These are phyloP conservation scores for Manacus vitellinus DNA, from an alignment of 2,113 vertebrate species.

Conservation along the genomic window DNA sequence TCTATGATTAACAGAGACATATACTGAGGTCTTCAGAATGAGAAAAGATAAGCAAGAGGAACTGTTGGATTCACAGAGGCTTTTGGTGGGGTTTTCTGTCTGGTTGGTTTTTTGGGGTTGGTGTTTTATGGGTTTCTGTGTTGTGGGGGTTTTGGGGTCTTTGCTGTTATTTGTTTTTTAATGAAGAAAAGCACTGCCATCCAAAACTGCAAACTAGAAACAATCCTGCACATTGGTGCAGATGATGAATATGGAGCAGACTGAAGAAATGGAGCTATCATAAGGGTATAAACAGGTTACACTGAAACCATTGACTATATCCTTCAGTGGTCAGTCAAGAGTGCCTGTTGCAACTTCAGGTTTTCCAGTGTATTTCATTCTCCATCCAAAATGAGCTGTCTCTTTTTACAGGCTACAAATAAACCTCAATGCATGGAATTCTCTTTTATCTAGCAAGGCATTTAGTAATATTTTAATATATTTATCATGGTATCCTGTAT, in stretches of 20 bases:
- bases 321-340: background rate
- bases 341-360: background rate
- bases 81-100: background rate
- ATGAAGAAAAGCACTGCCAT: background rate
- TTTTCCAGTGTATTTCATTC: background rate
- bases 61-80: background rate
- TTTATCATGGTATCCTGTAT: background rate
- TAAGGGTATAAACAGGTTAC: background rate
- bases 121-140: background rate
- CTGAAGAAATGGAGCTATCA: background rate
- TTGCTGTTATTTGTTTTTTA: background rate
- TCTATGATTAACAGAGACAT: background rate
- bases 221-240: background rate
- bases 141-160: background rate
- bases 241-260: background rate
- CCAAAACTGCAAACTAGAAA: background rate
- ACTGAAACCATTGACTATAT: fast-evolving
- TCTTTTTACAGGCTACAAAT: background rate
- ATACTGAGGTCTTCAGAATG: background rate
- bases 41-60: background rate
- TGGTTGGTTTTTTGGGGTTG: background rate
- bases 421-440: background rate
- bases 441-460: background rate
- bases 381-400: background rate
- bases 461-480: background rate